These are phyloP conservation scores for Cryptocephalus primarius DNA, from an alignment of 2,888 invertebrate genomes.

Conservation along the genomic window DNA sequence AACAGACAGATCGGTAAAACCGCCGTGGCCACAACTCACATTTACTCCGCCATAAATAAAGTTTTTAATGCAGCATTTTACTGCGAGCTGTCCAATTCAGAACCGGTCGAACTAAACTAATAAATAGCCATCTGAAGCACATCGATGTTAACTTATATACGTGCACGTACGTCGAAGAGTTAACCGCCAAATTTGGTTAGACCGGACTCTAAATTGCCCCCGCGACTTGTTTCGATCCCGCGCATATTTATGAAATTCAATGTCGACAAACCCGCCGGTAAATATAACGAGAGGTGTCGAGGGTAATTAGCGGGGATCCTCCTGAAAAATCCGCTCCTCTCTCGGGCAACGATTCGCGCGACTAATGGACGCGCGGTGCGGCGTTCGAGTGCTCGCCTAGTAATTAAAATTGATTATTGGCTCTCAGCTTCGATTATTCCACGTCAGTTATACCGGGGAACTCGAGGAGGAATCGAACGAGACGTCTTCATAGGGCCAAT, in stretches of 20 bases:
- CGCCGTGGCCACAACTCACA: constrained; percentile 20
- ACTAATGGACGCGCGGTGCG: too few species aligned
- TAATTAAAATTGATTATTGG: too few species aligned
- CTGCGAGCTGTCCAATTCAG: constrained; percentile 15
- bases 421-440: too few species aligned
- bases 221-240: neutral
- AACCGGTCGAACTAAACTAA: constrained; percentile 21
- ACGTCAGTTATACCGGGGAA: too few species aligned
- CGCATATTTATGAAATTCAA: neutral
- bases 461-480: too few species aligned
- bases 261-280: neutral
- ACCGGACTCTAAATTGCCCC: constrained; percentile 3
- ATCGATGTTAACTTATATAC: constrained; percentile 2
- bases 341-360: too few species aligned
- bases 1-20: too few species aligned
- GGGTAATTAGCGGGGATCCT: neutral
- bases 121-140: constrained; percentile 13
- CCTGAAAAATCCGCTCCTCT: too few species aligned
- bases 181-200: constrained; percentile 22
- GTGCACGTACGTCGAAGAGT: neutral
- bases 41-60: constrained; percentile 22
- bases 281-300: neutral
- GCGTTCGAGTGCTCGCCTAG: too few species aligned
- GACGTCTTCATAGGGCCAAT: too few species aligned
- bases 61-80: constrained; percentile 21